phyloP scores from a whole-genome alignment of 2,888 invertebrate genomes.

The Anagyrus pseudococci region DNA sequence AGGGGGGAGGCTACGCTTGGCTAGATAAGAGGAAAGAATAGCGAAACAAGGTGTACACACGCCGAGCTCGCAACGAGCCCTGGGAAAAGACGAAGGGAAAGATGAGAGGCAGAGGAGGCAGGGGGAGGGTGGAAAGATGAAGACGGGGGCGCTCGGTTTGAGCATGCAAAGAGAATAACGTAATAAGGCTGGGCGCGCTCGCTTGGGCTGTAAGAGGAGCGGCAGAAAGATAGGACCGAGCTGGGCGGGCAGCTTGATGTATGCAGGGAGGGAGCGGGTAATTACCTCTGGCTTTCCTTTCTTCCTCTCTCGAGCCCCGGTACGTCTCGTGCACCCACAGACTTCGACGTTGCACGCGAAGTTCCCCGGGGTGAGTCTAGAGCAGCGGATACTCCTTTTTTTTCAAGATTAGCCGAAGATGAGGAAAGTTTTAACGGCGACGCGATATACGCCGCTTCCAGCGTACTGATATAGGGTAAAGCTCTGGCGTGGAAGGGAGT shows the following conservation, averaged over 20 bases:
- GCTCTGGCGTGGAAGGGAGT: no score
- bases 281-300: no score
- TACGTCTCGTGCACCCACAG: no score
- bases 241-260: slow-evolving; percentile 2
- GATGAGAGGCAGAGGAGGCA: background rate
- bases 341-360: no score
- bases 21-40: slow-evolving; percentile 37
- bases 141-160: slow-evolving; percentile 10
- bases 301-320: slow-evolving; percentile 37
- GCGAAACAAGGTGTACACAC: slow-evolving; percentile 34
- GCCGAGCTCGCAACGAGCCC: background rate
- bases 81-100: slow-evolving; percentile 19
- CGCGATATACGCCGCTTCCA: slow-evolving; percentile 16
- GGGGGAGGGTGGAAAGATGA: background rate
- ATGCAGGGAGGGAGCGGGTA: slow-evolving; percentile 31
- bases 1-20: background rate
- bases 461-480: slow-evolving; percentile 21
- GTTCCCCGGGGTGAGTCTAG: background rate
- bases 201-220: slow-evolving; percentile 28
- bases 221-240: slow-evolving; percentile 20
- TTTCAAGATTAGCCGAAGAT: slow-evolving; percentile 60
- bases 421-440: slow-evolving; percentile 60
- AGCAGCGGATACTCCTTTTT: slow-evolving; percentile 39
- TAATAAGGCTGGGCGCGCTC: slow-evolving; percentile 39
- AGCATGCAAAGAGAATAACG: slow-evolving; percentile 38